Conservation (phyloP, 2,888 invertebrate species). For the Ethmia dodecea region DNA sequence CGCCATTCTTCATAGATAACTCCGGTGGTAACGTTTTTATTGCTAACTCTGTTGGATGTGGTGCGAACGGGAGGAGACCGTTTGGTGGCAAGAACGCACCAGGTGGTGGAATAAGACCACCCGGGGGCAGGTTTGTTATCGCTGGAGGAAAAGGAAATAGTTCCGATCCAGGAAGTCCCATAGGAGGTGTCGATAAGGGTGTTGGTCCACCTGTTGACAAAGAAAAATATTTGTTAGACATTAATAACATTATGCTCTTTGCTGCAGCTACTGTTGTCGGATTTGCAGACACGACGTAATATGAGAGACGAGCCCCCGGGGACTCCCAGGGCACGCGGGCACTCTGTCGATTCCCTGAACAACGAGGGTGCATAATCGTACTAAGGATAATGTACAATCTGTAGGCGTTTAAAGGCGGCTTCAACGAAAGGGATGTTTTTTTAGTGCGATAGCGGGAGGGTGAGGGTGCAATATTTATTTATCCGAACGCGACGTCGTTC, state of each 20-base stretch:
- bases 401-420: slow-evolving; percentile 78
- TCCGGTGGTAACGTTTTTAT: slow-evolving; percentile 68
- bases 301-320: slow-evolving; percentile 69
- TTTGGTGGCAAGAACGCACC: slow-evolving; percentile 76
- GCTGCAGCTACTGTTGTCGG: slow-evolving; percentile 35
- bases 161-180: slow-evolving; percentile 58
- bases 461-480: slow-evolving; percentile 78
- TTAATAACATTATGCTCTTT: slow-evolving; percentile 24
- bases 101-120: slow-evolving; percentile 75
- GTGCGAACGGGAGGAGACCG: slow-evolving; percentile 71
- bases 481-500: slow-evolving; percentile 64
- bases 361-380: slow-evolving; percentile 77
- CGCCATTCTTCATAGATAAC: slow-evolving; percentile 71
- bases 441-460: slow-evolving; percentile 71
- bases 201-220: slow-evolving; percentile 66
- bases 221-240: slow-evolving; percentile 25
- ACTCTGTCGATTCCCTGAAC: slow-evolving; percentile 72
- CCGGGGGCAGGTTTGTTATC: slow-evolving; percentile 60
- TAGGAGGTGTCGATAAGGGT: slow-evolving; percentile 52
- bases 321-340: slow-evolving; percentile 55
- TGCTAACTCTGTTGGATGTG: slow-evolving; percentile 71
- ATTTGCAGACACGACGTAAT: slow-evolving; percentile 69
- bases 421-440: slow-evolving; percentile 76
- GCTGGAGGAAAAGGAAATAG: slow-evolving; percentile 65
- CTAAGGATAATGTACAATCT: slow-evolving; percentile 79